Conservation (phyloP, 2,888 invertebrate genomes). For the Limnephilus lunatus region DNA sequence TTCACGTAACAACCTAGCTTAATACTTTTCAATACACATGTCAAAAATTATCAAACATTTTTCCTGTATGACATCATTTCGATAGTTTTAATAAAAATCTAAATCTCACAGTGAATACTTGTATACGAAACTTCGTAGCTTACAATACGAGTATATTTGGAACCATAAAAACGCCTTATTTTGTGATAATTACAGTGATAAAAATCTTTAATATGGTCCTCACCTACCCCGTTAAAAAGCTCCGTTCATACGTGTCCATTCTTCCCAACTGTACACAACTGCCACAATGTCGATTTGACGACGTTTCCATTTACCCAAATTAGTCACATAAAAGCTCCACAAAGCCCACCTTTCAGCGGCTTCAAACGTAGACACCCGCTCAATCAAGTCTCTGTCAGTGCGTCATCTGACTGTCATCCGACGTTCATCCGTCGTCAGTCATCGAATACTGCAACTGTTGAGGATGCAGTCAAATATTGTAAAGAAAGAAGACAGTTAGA, state of each 20-base stretch:
- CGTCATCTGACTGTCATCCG: not conserved
- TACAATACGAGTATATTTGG: too few relatives aligned
- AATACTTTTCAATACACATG: too few relatives aligned
- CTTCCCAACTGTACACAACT: not conserved
- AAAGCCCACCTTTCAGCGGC: constrained; percentile 2
- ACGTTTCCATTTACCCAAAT: constrained; percentile 2
- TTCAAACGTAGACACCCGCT: not conserved
- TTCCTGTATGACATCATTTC: too few relatives aligned
- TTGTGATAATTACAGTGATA: not conserved
- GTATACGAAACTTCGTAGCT: too few relatives aligned
- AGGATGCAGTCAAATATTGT: not conserved
- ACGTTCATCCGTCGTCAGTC: not conserved
- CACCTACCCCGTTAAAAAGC: not conserved
- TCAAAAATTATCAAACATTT: too few relatives aligned
- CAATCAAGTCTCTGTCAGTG: not conserved
- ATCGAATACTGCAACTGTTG: not conserved
- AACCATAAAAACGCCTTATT: not conserved
- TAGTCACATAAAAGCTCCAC: not conserved
- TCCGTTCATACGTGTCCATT: not conserved
- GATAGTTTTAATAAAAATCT: too few relatives aligned
- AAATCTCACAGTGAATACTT: too few relatives aligned
- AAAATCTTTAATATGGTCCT: not conserved
- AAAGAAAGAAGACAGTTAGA: not conserved
- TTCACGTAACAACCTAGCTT: too few relatives aligned
- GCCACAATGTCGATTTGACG: not conserved